Base-by-base conservation (phyloP, 2,888 invertebrate species). In the Acleris cristana region DNA sequence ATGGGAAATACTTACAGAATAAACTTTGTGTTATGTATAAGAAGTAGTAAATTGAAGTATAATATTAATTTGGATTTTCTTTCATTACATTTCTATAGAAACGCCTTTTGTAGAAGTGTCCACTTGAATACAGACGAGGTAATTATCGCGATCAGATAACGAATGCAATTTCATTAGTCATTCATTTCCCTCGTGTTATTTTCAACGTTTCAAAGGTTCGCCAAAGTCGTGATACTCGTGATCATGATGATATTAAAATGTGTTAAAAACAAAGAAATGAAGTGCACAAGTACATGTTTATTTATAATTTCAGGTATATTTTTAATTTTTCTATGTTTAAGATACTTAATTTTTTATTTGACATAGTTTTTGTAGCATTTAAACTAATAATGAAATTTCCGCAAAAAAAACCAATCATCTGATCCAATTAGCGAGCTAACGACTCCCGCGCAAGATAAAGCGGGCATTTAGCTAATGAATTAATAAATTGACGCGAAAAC, bases 381-480 rank as follows among this genome's bases (percentile, higher is more conserved):
- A 30, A 8, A 30, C 10, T 30, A 30, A 30, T 30, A 30, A 10
- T 44, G 2, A 10, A n/a, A 45, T 45, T 0, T 45, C 5, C 16
- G 30, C 10, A 2, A 16, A 52, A 52, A 21, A 52, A 14, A 30
- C 19, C 84, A 83, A 85, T 83, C 82, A 76, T 69, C 70, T 61
- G 40, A 30, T 45, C 84, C 86, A 87, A 89, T 90, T 89, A 89
- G 84, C 76, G 78, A 74, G 73, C 40, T 14, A 40, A 23, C 44
- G 19, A 45, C 55, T 74, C 72, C 76, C 79, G 78, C 77, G 45
- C 67, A 71, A 72, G 76, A 76, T 77, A 84, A 84, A 82, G 76
- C 74, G 75, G 81, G 83, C 81, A 82, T 85, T 88, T 87, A 85
- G 83, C 85, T 90, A 91, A 91, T 90, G 87, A 91, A 89, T 86